Evolutionary conservation across 2,113 vertebrate species (phyloP).

Genomic region (Lamprotornis superbus): DNA sequence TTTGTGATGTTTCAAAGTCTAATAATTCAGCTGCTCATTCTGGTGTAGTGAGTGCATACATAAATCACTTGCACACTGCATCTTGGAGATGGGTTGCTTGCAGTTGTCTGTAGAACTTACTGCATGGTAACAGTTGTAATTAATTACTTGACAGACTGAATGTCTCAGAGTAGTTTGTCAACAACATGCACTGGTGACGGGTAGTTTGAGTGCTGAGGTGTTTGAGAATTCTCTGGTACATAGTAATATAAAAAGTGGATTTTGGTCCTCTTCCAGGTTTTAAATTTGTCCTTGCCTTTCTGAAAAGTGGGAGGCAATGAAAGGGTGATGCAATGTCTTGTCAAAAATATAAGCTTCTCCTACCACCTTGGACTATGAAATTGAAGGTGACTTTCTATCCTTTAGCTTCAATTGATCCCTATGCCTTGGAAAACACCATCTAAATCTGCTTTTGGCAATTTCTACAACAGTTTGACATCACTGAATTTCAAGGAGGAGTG

Average conservation of each 20-base stretch:
- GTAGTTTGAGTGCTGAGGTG: background rate
- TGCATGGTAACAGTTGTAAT: slow-evolving; percentile 10
- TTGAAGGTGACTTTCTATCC: background rate
- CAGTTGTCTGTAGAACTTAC: background rate
- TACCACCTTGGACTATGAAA: background rate
- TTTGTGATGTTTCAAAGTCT: slow-evolving; percentile 18
- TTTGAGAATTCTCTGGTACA: background rate
- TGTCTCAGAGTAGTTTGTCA: slow-evolving; percentile 22
- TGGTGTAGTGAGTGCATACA: background rate
- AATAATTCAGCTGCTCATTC: slow-evolving; percentile 21
- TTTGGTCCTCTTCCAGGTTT: slow-evolving; percentile 3
- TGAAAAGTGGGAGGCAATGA: background rate
- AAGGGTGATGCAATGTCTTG: background rate
- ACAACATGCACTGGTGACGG: background rate
- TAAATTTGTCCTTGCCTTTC: slow-evolving; percentile 21
- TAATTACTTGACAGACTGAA: slow-evolving; percentile 35
- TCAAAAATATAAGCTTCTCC: background rate
- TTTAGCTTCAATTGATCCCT: background rate
- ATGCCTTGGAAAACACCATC: background rate
- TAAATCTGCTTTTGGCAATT: background rate
- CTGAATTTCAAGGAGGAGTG: background rate
- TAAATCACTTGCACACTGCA: background rate
- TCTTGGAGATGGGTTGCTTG: background rate
- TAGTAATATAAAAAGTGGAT: background rate
- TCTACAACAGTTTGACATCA: background rate